Conservation (phyloP, 2,888 invertebrate genomes). For the Trisateles emortualis region DNA sequence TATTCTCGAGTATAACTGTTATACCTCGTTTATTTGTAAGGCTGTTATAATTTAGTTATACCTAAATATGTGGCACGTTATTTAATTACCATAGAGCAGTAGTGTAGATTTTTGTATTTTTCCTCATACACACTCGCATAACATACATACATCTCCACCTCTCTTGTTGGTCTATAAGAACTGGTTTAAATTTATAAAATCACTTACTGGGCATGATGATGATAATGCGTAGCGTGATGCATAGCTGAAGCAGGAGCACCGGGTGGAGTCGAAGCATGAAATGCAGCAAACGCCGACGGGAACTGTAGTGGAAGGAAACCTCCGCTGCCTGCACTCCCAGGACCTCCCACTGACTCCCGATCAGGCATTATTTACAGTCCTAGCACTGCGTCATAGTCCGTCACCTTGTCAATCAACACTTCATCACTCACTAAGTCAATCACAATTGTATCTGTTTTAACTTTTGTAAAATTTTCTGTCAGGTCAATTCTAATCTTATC, state of each 20-base stretch:
- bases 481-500: constrained; percentile 77
- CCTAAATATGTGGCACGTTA: too few species aligned
- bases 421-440: constrained; percentile 47
- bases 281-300: constrained; percentile 87
- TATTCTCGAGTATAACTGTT: too few species aligned
- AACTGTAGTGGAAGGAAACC: constrained; percentile 87
- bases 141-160: too few species aligned
- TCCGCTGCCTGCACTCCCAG: constrained; percentile 85
- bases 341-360: constrained; percentile 85
- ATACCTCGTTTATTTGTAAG: too few species aligned
- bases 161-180: constrained; percentile 5
- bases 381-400: constrained; percentile 66
- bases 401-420: constrained; percentile 48
- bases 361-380: constrained; percentile 83
- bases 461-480: constrained; percentile 52
- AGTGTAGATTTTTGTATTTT: too few species aligned
- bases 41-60: too few species aligned
- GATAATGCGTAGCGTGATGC: constrained; percentile 86
- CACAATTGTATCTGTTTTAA: constrained; percentile 38
- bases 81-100: too few species aligned
- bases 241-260: constrained; percentile 86
- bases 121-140: too few species aligned
- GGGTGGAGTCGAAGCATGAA: constrained; percentile 88
- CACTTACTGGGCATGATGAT: constrained; percentile 84
- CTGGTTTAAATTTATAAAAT: constrained; percentile 1